phyloP scores from a whole-genome alignment of 1,140 invertebrate genomes.

The Schlechtendalia chinensis region DNA sequence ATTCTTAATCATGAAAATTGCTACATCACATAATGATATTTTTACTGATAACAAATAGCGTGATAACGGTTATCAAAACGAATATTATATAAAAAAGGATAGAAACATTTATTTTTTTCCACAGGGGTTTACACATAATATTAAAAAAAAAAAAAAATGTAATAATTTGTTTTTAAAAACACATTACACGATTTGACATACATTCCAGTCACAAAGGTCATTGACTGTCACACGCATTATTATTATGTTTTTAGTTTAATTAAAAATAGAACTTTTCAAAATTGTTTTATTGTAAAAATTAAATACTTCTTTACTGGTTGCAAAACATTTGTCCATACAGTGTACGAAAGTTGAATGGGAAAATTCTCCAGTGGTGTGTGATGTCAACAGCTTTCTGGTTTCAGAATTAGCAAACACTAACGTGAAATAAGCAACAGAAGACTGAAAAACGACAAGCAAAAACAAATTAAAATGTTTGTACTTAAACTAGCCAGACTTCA shows the following conservation, averaged over 20 bases:
- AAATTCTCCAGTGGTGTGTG: constrained; percentile 29
- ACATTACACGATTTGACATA: background rate
- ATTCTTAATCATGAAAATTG: too few species aligned
- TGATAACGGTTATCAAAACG: background rate
- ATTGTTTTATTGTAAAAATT: constrained; percentile 24
- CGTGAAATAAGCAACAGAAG: constrained; percentile 32
- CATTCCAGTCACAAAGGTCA: background rate
- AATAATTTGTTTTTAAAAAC: background rate
- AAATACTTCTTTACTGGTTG: constrained; percentile 26
- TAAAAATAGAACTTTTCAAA: background rate
- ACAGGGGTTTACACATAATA: too few species aligned
- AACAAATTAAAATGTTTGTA: too few species aligned
- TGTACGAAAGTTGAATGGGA: constrained; percentile 14
- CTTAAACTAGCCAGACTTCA: too few species aligned
- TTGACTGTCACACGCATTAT: too few species aligned
- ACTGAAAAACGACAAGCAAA: background rate
- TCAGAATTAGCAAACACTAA: constrained; percentile 34
- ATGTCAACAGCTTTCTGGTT: background rate
- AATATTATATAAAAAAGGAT: background rate
- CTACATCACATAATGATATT: background rate
- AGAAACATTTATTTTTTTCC: background rate
- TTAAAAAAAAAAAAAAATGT: background rate
- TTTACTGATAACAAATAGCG: background rate
- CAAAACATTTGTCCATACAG: constrained; percentile 39
- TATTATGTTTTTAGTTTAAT: background rate